These are phyloP conservation scores for Dynastes hyllus DNA, from an alignment of 2,888 invertebrate species.

Conservation along the genomic window DNA sequence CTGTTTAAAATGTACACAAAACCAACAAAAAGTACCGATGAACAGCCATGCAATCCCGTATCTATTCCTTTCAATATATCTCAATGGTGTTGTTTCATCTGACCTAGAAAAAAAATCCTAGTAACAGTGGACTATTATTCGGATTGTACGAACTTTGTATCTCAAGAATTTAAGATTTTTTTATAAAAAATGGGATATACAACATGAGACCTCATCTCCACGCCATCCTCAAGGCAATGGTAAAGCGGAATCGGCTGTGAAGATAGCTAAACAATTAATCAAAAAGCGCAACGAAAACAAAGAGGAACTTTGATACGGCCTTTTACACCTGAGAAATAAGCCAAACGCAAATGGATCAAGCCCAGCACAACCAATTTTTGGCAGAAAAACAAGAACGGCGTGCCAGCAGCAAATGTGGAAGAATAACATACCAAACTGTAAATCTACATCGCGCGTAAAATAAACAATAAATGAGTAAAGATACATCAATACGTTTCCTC, in stretches of 20 bases:
- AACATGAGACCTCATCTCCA: neutral
- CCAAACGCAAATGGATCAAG: neutral
- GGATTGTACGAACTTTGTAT: neutral
- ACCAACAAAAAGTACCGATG: too few relatives aligned
- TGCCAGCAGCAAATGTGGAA: neutral
- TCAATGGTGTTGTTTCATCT: too few relatives aligned
- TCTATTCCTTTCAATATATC: too few relatives aligned
- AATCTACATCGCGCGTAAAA: too few relatives aligned
- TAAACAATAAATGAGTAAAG: too few relatives aligned
- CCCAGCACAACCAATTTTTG: neutral
- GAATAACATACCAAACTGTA: neutral
- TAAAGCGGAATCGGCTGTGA: neutral
- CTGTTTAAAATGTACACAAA: too few relatives aligned
- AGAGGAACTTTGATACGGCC: neutral
- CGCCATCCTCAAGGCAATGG: conserved; percentile 2
- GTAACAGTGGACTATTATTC: too few relatives aligned
- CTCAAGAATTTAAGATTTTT: neutral
- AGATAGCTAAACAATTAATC: neutral
- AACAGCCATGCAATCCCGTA: too few relatives aligned
- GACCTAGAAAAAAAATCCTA: too few relatives aligned
- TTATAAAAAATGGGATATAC: neutral
- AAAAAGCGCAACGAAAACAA: neutral
- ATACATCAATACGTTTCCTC: too few relatives aligned
- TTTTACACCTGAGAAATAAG: neutral
- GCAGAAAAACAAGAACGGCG: neutral